Percentiles rank a stretch among this genome's conserved stretches.
phyloP scores from a whole-genome alignment of 2,797 vertebrate genomes.

The Pseudocheirus occidentalis region DNA sequence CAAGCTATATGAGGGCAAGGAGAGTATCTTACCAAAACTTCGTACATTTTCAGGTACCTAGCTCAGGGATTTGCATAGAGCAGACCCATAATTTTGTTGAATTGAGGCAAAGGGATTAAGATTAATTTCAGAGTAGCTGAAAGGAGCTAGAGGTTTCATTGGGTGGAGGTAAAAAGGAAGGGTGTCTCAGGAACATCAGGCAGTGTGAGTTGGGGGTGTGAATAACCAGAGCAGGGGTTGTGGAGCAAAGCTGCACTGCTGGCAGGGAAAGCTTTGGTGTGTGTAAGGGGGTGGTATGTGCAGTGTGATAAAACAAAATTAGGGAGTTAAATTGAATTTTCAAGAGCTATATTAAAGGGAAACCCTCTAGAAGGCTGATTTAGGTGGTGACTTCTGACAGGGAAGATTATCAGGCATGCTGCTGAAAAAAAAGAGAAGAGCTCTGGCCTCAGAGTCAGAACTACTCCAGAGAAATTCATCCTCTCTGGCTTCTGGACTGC shows the following conservation, averaged over 20 bases:
- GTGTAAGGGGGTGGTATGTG: not conserved
- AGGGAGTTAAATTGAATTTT: not conserved
- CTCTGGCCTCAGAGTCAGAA: not conserved
- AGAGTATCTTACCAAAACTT: not conserved
- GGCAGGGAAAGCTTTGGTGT: not conserved
- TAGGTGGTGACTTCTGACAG: not conserved
- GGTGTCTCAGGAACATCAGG: not conserved
- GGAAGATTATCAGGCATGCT: not conserved
- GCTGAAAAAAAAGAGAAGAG: fast-evolving
- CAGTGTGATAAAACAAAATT: not conserved
- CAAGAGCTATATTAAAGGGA: not conserved
- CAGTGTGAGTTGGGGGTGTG: too few species aligned
- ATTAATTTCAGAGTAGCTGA: not conserved
- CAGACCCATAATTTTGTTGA: not conserved
- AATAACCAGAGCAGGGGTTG: too few species aligned
- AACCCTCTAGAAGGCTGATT: not conserved
- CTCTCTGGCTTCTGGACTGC: not conserved
- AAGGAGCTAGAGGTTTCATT: not conserved
- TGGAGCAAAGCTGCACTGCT: not conserved
- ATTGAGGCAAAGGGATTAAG: not conserved
- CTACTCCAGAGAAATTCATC: not conserved
- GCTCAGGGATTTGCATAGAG: not conserved
- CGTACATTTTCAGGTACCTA: not conserved
- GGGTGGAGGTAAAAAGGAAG: not conserved
- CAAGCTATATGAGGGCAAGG: not conserved